Base-by-base conservation (phyloP, 2,113 vertebrate species). In the Bujurquina vittata region DNA sequence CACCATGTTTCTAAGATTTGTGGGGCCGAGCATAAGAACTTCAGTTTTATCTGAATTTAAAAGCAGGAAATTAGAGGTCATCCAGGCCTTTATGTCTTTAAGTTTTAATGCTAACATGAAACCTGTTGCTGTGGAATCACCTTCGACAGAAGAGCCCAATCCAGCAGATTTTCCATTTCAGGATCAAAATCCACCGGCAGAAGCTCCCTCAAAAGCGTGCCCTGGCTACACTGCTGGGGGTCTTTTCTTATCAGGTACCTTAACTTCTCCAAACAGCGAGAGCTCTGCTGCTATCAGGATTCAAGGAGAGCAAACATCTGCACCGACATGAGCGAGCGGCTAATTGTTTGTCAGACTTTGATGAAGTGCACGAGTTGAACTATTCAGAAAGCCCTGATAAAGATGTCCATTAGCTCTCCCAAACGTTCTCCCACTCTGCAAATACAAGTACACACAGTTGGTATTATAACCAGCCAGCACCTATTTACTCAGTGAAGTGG, bases 261-360 rank as follows among this genome's bases (percentile, higher is more conserved):
- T 26, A 49, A 65, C 80, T 74, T 79, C 61, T 72, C 54, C 46
- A 62, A 59, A 55, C 69, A 65, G 31, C 2, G 12, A 57, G 76
- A 54, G 61, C 40, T 54, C 81, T 33, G 43, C 56, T 76, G 57
- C 15, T 90, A 61, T 91, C 75, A 67, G 78, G 61, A 67, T n/a
- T 56, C 26, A 49, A 54, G 69, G 81, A 90, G 74, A 79, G 80
- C 43, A 88, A 92, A 93, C 93, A 90, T 91, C 89, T 90, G 84
- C 22, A 31, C 77, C 67, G 89, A 91, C 88, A 55, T 46, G 79
- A 60, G 69, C 18, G 43, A 75, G 17, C 4, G n/a, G 80, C 87
- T 91, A 92, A 93, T 92, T 89, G 91, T 73, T 87, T 84, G 88
- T 89, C 88, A 84, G 92, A 80, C 86, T 81, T 83, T 80, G 88